Conservation (phyloP, 2,797 vertebrate genomes). For the Onychomys arenicola region DNA sequence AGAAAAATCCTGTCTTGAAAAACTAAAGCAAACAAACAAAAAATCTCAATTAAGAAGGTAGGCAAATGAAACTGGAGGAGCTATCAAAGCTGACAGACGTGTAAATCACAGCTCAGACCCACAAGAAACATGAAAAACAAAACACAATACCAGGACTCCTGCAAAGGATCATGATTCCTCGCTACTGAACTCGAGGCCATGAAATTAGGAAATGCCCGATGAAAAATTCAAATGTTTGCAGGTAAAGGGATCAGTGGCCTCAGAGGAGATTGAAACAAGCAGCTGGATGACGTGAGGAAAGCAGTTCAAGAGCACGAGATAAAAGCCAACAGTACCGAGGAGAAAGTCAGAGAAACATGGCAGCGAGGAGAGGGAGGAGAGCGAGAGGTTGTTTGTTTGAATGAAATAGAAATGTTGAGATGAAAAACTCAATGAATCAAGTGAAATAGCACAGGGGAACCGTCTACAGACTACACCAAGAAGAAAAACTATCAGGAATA, state of each 20-base stretch:
- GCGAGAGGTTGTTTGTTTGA: not conserved
- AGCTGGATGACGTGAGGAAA: not conserved
- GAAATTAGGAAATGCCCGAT: not conserved
- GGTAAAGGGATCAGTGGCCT: not conserved
- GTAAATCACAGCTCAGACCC: not conserved
- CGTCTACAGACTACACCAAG: not conserved
- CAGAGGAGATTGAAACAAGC: not conserved
- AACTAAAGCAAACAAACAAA: not conserved
- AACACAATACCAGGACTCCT: not conserved
- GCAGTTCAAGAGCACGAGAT: not conserved
- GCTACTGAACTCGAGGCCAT: not conserved
- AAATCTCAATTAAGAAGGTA: not conserved
- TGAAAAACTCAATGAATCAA: not conserved
- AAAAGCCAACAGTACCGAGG: not conserved
- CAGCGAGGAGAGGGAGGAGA: not conserved
- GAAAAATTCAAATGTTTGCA: not conserved
- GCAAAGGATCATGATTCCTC: not conserved
- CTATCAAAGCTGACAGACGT: no score
- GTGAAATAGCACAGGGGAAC: not conserved
- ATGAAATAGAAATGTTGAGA: not conserved
- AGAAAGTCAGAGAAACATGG: not conserved
- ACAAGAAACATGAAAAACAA: not conserved
- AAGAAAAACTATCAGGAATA: not conserved
- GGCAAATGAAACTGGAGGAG: not conserved
- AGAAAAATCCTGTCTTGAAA: not conserved